Evolutionary conservation across 2,888 invertebrate species (phyloP).

Genomic region (Linyphia triangularis): DNA sequence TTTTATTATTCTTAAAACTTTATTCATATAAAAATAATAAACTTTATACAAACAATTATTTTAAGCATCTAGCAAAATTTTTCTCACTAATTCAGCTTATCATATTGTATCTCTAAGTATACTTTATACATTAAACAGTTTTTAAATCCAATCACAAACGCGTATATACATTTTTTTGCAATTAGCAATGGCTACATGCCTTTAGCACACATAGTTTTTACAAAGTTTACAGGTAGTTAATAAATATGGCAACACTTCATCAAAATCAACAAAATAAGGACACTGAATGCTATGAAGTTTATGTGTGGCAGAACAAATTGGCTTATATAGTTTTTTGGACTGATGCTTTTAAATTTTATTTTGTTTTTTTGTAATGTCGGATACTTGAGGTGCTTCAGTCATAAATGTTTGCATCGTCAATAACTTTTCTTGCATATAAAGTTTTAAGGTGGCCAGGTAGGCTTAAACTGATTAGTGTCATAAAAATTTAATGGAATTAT

Average conservation of each 20-base stretch:
- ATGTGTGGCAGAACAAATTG: constrained; percentile 44
- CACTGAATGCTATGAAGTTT: constrained; percentile 58
- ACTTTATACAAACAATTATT: no score
- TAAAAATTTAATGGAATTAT: constrained; percentile 1
- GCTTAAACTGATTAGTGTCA: constrained; percentile 44
- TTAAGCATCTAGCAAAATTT: no score
- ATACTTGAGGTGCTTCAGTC: background rate
- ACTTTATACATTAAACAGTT: no score
- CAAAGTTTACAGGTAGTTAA: no score
- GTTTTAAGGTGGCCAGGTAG: constrained; percentile 29
- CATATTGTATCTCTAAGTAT: no score
- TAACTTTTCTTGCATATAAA: background rate
- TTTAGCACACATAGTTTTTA: no score
- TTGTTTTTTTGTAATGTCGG: background rate
- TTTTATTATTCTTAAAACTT: no score
- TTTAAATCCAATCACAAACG: no score
- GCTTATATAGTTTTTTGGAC: constrained; percentile 18
- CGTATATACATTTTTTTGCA: no score
- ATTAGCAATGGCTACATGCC: no score
- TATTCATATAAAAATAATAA: no score
- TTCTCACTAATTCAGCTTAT: no score
- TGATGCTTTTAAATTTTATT: constrained; percentile 1
- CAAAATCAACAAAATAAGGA: constrained; percentile 73
- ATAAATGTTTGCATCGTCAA: background rate
- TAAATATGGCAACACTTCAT: constrained; percentile 45